Conservation (phyloP, 2,113 vertebrate species). For the Pyxicephalus adspersus region DNA sequence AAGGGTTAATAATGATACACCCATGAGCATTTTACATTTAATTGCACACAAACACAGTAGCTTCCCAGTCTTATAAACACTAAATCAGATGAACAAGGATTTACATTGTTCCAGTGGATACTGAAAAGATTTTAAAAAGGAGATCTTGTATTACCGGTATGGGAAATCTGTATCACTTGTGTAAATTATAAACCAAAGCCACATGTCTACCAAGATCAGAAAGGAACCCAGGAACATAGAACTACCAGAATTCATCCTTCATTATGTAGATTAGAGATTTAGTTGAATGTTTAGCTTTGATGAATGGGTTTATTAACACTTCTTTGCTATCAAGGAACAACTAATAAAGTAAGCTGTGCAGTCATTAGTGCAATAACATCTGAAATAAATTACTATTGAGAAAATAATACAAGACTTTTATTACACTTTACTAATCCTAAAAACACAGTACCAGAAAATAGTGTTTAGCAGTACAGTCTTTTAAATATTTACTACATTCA, state of each 20-base stretch:
- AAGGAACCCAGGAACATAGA: conserved; percentile 22
- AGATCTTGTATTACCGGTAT: too few relatives aligned
- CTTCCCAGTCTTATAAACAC: too few relatives aligned
- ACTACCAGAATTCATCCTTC: conserved; percentile 1
- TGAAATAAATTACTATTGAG: conserved; percentile 39
- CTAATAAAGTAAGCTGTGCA: conserved; percentile 51
- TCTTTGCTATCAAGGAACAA: conserved; percentile 49
- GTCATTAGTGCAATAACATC: conserved; percentile 37
- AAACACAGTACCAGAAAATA: neutral
- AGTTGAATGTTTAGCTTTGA: conserved; percentile 38
- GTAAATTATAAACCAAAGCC: too few relatives aligned
- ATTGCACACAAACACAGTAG: too few relatives aligned
- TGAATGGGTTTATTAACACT: conserved; percentile 47
- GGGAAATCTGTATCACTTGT: too few relatives aligned
- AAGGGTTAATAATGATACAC: too few relatives aligned
- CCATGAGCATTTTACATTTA: too few relatives aligned
- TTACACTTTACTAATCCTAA: neutral
- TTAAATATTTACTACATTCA: neutral
- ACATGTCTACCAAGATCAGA: neutral
- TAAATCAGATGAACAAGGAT: too few relatives aligned
- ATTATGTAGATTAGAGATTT: conserved; percentile 45
- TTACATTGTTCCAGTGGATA: too few relatives aligned
- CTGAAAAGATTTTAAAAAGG: too few relatives aligned
- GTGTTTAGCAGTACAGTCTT: neutral
- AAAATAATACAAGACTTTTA: conserved; percentile 29